Percentiles rank a stretch among this genome's conserved stretches.
Evolutionary conservation across 2,113 vertebrate species (phyloP).

Genomic region (Anolis sagrei): DNA sequence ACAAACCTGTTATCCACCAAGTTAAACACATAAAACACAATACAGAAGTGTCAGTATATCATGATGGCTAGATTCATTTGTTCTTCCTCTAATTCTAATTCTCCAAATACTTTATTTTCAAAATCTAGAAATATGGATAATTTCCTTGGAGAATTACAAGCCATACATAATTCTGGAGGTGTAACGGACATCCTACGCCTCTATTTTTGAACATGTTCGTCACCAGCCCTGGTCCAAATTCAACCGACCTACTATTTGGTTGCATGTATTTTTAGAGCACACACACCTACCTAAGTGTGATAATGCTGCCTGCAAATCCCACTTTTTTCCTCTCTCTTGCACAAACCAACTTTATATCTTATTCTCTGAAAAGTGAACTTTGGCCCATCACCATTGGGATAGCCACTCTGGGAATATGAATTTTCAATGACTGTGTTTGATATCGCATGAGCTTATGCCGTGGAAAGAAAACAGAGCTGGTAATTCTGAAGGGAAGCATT

Average conservation of each 20-base stretch:
- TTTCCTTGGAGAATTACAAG: constrained; percentile 45
- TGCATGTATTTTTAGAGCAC: constrained; percentile 48
- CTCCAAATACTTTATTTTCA: constrained; percentile 3
- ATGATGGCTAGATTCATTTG: background rate
- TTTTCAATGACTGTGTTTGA: constrained; percentile 29
- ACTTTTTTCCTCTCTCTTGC: constrained; percentile 16
- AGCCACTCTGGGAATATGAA: constrained; percentile 32
- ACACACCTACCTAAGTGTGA: constrained; percentile 63
- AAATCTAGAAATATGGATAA: background rate
- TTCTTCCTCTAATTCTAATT: background rate
- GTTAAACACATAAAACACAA: no score
- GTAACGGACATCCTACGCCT: constrained; percentile 69
- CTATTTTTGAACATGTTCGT: constrained; percentile 65
- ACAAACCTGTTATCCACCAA: no score
- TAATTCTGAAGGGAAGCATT: background rate
- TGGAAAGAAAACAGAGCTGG: background rate
- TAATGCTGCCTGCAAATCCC: constrained; percentile 65
- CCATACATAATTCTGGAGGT: constrained; percentile 46
- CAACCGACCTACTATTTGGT: constrained; percentile 67
- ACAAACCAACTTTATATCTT: constrained; percentile 55
- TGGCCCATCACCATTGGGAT: constrained; percentile 45
- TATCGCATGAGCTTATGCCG: constrained; percentile 46
- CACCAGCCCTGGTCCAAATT: constrained; percentile 65
- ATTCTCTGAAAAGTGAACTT: constrained; percentile 40
- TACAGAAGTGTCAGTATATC: no score